A percentile compares a stretch with the other conserved stretches of the same genome.
Evolutionary conservation across 2,113 vertebrate genomes (phyloP).

Genomic region (Crotophaga sulcirostris): DNA sequence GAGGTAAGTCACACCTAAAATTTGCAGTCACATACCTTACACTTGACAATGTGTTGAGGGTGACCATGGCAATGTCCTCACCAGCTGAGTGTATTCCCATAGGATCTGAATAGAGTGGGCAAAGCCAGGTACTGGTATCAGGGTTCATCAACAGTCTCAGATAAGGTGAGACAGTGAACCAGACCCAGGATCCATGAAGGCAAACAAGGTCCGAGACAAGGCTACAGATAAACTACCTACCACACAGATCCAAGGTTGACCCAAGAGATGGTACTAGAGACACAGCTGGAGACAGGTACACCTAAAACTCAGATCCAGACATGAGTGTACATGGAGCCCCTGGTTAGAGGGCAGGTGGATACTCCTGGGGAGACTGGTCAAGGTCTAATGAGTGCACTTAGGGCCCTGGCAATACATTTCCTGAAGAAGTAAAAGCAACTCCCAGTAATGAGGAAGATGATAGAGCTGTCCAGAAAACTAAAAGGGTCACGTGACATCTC

Average conservation of each 20-base stretch:
- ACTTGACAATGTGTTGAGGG: neutral
- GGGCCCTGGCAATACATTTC: neutral
- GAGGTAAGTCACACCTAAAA: neutral
- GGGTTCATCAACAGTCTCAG: neutral
- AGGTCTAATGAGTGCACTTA: neutral
- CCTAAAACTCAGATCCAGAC: accelerated
- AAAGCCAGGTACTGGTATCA: neutral
- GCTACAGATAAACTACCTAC: neutral
- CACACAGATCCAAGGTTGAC: neutral
- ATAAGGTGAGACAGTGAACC: neutral
- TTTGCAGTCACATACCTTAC: neutral
- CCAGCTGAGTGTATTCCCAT: neutral
- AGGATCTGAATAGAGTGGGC: neutral
- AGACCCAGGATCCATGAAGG: neutral
- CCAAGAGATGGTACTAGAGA: neutral
- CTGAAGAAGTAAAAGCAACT: neutral
- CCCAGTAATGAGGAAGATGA: neutral
- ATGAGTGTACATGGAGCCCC: neutral
- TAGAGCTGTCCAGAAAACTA: neutral
- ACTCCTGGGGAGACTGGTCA: neutral
- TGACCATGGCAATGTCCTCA: neutral
- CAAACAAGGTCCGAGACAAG: neutral
- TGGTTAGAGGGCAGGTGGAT: neutral
- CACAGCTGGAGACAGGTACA: neutral
- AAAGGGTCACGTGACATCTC: neutral